Evolutionary conservation across 2,113 vertebrate species (phyloP).

Genomic region (Ailurus styani): DNA sequence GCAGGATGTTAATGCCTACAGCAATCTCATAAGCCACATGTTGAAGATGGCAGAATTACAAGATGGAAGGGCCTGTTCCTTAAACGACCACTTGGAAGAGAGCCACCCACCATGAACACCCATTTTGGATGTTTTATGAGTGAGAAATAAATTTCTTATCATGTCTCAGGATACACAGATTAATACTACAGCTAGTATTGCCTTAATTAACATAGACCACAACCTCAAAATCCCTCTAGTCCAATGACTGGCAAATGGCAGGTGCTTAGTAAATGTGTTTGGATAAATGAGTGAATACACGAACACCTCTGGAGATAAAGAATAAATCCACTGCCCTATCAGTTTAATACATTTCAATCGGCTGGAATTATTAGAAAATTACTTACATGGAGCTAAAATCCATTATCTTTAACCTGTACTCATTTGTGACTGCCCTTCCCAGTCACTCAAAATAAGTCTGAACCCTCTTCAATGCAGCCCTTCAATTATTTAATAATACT

Average conservation of each 20-base stretch:
- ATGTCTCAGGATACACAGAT: neutral
- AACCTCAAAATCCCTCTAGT: neutral
- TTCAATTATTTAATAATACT: neutral
- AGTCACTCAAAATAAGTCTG: neutral
- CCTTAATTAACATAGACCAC: neutral
- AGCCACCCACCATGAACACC: neutral
- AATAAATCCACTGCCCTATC: neutral
- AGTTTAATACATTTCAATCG: neutral
- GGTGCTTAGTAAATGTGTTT: neutral
- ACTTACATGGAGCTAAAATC: neutral
- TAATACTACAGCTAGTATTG: neutral
- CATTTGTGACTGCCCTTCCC: neutral
- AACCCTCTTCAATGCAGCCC: neutral
- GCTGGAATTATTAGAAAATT: constrained; percentile 4
- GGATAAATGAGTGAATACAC: neutral
- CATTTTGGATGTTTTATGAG: neutral
- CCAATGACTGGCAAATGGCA: neutral
- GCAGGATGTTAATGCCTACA: neutral
- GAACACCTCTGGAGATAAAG: neutral
- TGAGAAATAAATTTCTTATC: neutral
- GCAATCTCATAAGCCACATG: neutral
- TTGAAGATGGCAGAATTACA: neutral
- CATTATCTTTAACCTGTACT: neutral
- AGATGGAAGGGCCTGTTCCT: neutral
- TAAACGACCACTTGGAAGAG: neutral